These are phyloP conservation scores for Drosophila bipectinata DNA, from an alignment of 1,140 invertebrate genomes.

Conservation along the genomic window DNA sequence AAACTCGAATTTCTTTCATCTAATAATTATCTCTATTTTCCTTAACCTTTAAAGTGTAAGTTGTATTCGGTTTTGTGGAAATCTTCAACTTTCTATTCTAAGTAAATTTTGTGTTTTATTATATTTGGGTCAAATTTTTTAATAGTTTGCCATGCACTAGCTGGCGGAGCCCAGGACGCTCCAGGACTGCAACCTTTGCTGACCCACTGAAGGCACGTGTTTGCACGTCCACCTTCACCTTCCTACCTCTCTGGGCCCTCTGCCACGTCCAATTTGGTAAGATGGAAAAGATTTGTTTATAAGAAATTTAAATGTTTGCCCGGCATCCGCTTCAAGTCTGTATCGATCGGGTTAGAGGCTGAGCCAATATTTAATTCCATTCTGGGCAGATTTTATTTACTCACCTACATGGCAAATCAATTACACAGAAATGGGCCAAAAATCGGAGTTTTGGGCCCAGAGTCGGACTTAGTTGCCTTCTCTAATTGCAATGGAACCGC, in stretches of 20 bases:
- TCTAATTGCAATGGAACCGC: constrained; percentile 71
- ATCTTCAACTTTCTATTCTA: constrained; percentile 1
- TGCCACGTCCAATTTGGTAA: constrained; percentile 9
- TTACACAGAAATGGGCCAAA: constrained; percentile 52
- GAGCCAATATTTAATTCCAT: constrained; percentile 61
- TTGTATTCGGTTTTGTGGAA: background rate
- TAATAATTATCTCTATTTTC: no score
- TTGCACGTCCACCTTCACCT: constrained; percentile 20
- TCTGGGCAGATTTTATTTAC: constrained; percentile 53
- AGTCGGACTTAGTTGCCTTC: constrained; percentile 45
- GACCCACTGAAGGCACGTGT: constrained; percentile 34
- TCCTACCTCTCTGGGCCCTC: background rate
- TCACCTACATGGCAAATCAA: constrained; percentile 61
- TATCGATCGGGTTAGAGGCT: constrained; percentile 6
- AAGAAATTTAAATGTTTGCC: constrained; percentile 53
- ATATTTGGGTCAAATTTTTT: constrained; percentile 79
- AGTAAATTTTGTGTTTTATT: constrained; percentile 76
- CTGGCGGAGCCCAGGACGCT: background rate
- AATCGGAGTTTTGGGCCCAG: constrained; percentile 20
- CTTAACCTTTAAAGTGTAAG: background rate
- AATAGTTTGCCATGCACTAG: constrained; percentile 69
- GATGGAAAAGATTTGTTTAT: constrained; percentile 68
- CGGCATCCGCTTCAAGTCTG: constrained; percentile 19
- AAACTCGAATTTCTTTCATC: no score
- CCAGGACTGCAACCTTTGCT: constrained; percentile 26